phyloP scores from a whole-genome alignment of 2,113 vertebrate genomes.

The Sinocyclocheilus maitianheensis region DNA sequence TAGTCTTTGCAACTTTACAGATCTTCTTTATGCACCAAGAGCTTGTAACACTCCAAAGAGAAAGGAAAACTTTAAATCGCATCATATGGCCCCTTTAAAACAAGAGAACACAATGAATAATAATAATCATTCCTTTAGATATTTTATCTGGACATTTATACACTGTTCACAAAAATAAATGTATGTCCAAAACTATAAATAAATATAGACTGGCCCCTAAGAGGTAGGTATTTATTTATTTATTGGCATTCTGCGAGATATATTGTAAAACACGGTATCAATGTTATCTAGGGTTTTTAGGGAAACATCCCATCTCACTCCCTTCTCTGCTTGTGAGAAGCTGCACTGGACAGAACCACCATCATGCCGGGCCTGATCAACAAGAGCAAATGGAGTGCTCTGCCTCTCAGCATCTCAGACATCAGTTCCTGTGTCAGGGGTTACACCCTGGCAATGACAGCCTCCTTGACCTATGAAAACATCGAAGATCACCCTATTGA shows the following conservation, averaged over 20 bases:
- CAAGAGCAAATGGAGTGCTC: constrained; percentile 70
- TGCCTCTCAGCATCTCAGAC: constrained; percentile 85
- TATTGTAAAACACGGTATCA: background rate
- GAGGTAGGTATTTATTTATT: background rate
- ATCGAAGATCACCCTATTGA: constrained; percentile 86
- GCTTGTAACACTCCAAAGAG: no score
- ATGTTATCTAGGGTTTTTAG: constrained; percentile 30
- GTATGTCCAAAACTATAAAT: background rate
- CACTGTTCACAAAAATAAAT: no score
- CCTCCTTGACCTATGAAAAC: constrained; percentile 91
- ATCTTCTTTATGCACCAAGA: no score
- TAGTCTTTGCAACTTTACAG: no score
- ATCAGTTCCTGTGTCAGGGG: constrained; percentile 91
- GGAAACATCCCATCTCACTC: constrained; percentile 4
- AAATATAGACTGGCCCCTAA: background rate
- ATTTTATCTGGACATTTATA: no score
- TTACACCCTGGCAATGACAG: constrained; percentile 90
- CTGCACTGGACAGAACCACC: constrained; percentile 54
- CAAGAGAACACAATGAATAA: no score
- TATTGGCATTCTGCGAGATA: background rate
- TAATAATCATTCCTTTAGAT: no score
- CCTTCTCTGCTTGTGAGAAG: constrained; percentile 40
- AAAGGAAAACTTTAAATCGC: no score
- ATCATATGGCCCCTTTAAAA: no score
- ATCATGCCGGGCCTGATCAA: constrained; percentile 93